Evolutionary conservation across 2,888 invertebrate genomes (phyloP), one percentile per base, ranked within the genome.

Genomic region (Polietes domitor): DNA sequence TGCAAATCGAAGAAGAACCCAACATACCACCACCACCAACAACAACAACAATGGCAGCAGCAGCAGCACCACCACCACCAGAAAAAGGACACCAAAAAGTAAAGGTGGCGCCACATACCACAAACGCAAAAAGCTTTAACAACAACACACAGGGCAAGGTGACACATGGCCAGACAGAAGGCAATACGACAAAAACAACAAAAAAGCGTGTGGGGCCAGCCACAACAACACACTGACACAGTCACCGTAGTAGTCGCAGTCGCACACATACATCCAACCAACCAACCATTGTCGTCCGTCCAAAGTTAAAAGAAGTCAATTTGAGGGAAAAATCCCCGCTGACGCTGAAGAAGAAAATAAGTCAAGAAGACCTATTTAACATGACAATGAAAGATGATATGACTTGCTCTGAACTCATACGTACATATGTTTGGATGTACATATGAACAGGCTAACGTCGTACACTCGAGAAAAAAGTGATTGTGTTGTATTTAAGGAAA

Each of bases 141-240:
- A 80, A 71, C 12, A 71, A 74, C 71, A 77, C 55, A 63, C n/a
- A 63, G 37, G 37, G 37, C 71, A 75, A 75, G 50, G 78, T 87
- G 89, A 89, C 89, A 89, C 88, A 88, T 89, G 89, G 86, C 81
- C 85, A 86, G 86, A 85, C 86, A 87, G 65, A 82, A 75, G 71
- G 32, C 58, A 68, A 47, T 37, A 12, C 37, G 63, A 47, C 26
- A 28, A 50, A 10, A 26, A 32, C n/a, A 50, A 63, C 17, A 24
- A 47, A 1, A 47, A 71, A 47, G 50, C 50, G 3, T 47, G 50
- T 71, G 9, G 5, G 53, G 47, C 26, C 26, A 61, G n/a, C 53
- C 53, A 63, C 37, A 65, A 19, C 6, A 37, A 21, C 53, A 55
- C 47, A 73, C 75, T 81, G 80, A 74, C 72, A 77, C 76, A 79